Evolutionary conservation across 2,797 vertebrate genomes (phyloP), one percentile per base, ranked within the genome.

Genomic region (Aratinga solstitialis): DNA sequence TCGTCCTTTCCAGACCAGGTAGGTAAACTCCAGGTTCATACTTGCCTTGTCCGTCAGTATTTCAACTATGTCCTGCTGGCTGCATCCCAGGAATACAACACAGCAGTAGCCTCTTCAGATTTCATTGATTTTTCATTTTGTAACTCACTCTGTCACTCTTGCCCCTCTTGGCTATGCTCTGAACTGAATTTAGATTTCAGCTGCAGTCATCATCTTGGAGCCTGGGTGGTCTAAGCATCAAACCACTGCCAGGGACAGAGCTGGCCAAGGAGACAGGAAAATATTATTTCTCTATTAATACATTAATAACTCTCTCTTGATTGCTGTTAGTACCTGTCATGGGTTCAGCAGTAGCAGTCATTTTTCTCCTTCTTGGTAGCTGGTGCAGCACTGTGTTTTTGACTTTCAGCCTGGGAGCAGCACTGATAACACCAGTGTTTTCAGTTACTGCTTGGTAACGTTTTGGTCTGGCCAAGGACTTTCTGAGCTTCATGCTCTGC

Each of bases 221-320:
- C 36, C 30, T 87, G 85, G 62, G 85, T 86, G 88, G 83, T 87
- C 85, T 51, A 16, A n/a, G 66, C 76, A 82, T 38, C 72, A 67
- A 47, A 65, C 40, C 20, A 16, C 29, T n/a, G 42, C 29, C 29
- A 67, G 45, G 32, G 72, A 83, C 42, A 16, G 56, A 45, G 53
- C 76, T 63, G 84, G 75, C 51, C 8, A 2, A 62, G 48, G 21
- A 90, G 77, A 68, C 16, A 51, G 72, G 87, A 65, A 90, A 91
- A 58, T 11, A 36, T 32, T 71, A 80, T 58, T 91, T 61, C 68
- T 69, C 74, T 76, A 29, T 91, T 85, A 80, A 71, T 67, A 79
- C 66, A 54, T 24, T 85, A 93, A 90, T 63, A 74, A 68, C 48
- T 82, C 67, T 19, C 22, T n/a, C 67, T 63, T 22, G 58, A 62